Evolutionary conservation across 2,888 invertebrate species (phyloP).

Genomic region (Pristionchus japonicus): DNA sequence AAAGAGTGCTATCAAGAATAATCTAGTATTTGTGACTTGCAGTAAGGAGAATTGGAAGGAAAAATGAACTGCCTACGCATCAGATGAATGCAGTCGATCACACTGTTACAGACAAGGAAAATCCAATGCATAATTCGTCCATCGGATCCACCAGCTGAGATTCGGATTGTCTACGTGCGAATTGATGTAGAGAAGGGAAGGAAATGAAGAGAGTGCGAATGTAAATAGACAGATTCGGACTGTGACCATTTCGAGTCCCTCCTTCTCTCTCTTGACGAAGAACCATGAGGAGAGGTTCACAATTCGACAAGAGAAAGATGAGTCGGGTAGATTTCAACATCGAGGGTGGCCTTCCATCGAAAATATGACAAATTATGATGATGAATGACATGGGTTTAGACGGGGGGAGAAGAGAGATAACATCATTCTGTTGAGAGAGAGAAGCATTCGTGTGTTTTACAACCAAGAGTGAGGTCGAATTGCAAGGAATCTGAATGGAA

Average conservation of each 20-base stretch:
- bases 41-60: not conserved
- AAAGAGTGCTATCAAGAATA: not conserved
- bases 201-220: not conserved
- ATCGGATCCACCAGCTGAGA: no score
- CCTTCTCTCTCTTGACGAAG: not conserved
- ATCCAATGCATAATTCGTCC: no score
- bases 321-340: not conserved
- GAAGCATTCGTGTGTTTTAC: not conserved
- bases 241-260: not conserved
- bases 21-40: slow-evolving; percentile 11
- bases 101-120: no score
- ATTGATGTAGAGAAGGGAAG: not conserved
- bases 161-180: not conserved
- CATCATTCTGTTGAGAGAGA: not conserved
- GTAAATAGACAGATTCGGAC: not conserved
- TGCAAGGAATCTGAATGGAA: not conserved
- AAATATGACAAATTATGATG: slow-evolving; percentile 5
- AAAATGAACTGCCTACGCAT: not conserved
- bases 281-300: not conserved
- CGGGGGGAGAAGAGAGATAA: not conserved
- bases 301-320: not conserved
- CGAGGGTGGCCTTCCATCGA: not conserved
- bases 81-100: no score
- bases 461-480: not conserved
- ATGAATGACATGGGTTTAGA: not conserved